Evolutionary conservation across 2,113 vertebrate species (phyloP).

Genomic region (Atrichornis clamosus): DNA sequence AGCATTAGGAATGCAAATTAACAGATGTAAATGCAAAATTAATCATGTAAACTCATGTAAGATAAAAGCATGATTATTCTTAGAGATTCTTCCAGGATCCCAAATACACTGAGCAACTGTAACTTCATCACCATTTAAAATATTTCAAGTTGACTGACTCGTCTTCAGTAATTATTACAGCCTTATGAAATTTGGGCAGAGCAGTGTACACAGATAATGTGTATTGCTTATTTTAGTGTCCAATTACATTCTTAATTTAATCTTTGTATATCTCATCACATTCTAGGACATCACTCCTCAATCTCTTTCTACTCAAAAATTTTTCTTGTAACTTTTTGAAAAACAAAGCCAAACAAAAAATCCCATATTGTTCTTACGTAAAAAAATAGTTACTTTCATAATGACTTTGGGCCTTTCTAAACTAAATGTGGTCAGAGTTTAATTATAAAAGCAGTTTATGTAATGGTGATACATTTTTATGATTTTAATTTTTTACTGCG

Average conservation of each 20-base stretch:
- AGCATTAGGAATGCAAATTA: not conserved
- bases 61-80: slow-evolving; percentile 7
- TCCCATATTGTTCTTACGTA: not conserved
- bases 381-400: not conserved
- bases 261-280: not conserved
- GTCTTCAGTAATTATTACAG: not conserved
- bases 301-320: not conserved
- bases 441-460: slow-evolving; percentile 20
- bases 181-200: not conserved
- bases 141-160: not conserved
- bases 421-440: not conserved
- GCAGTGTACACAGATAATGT: not conserved
- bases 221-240: not conserved
- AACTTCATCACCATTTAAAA: not conserved
- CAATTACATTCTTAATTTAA: not conserved
- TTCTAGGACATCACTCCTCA: not conserved
- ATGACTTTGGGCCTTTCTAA: not conserved
- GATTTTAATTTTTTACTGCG: not conserved
- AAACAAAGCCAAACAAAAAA: not conserved
- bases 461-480: not conserved
- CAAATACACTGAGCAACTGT: not conserved
- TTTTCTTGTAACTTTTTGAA: not conserved
- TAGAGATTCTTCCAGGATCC: not conserved
- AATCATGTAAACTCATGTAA: not conserved
- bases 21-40: slow-evolving; percentile 21